phyloP scores from a whole-genome alignment of 2,797 vertebrate genomes.

The Falco rusticolus region DNA sequence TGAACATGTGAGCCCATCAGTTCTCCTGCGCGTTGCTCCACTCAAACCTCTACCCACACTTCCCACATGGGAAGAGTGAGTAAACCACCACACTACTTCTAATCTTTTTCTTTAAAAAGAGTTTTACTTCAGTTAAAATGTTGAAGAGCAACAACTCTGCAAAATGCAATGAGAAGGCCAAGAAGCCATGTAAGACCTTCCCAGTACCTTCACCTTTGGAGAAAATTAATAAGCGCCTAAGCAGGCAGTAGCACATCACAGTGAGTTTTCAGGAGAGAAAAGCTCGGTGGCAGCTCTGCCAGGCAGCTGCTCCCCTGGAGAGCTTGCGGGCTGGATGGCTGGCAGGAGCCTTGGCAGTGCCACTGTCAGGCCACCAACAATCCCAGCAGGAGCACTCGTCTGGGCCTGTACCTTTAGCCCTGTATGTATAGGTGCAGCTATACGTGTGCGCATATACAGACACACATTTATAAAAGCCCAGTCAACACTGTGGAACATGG shows the following conservation, averaged over 20 bases:
- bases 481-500: fast-evolving
- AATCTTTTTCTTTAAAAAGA: background rate
- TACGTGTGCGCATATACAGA: background rate
- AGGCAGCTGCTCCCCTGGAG: background rate
- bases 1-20: fast-evolving
- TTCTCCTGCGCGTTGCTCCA: background rate
- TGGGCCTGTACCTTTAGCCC: background rate
- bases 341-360: background rate
- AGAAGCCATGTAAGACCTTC: background rate
- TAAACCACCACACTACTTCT: background rate
- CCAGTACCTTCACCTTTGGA: background rate
- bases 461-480: background rate
- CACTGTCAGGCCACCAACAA: background rate
- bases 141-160: background rate
- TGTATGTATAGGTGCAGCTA: fast-evolving
- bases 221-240: background rate
- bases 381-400: fast-evolving
- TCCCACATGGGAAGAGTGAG: background rate
- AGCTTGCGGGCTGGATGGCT: background rate
- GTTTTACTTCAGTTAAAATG: background rate
- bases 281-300: background rate
- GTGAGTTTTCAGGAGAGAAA: background rate
- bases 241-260: background rate
- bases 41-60: background rate
- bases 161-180: background rate